phyloP scores from a whole-genome alignment of 1,140 invertebrate species.

The Drosophila kurseongensis region DNA sequence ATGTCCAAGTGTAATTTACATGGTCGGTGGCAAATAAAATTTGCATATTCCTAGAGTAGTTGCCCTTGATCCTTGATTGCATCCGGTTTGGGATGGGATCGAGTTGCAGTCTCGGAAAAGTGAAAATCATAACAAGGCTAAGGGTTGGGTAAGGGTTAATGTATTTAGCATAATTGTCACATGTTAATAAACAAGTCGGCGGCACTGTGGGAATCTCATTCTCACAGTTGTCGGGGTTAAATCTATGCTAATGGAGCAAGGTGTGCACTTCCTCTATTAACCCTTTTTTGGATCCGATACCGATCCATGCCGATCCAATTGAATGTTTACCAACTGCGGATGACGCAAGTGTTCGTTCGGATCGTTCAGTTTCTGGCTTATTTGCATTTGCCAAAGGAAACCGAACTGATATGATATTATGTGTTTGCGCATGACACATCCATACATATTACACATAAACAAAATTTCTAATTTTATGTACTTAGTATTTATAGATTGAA shows the following conservation, averaged over 20 bases:
- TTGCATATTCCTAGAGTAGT: slow-evolving; percentile 59
- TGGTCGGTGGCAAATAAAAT: slow-evolving; percentile 45
- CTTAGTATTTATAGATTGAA: no score
- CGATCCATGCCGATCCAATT: slow-evolving; percentile 20
- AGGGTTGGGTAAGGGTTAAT: slow-evolving; percentile 38
- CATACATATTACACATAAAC: neutral
- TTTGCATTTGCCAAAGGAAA: slow-evolving; percentile 66
- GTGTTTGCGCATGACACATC: slow-evolving; percentile 52
- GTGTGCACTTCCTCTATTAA: slow-evolving; percentile 71
- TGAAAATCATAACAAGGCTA: slow-evolving; percentile 36
- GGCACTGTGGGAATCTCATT: slow-evolving; percentile 52
- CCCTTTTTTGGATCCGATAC: slow-evolving; percentile 36
- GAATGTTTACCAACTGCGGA: slow-evolving; percentile 53
- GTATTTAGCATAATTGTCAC: slow-evolving; percentile 73
- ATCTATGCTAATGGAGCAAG: slow-evolving; percentile 76
- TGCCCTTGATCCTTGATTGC: slow-evolving; percentile 49
- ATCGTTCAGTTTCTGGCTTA: slow-evolving; percentile 37
- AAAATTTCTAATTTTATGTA: neutral
- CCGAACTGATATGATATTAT: slow-evolving; percentile 54
- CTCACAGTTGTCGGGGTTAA: slow-evolving; percentile 46
- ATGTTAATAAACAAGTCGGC: slow-evolving; percentile 72
- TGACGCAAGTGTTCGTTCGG: slow-evolving; percentile 67
- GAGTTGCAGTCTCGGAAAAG: slow-evolving; percentile 30
- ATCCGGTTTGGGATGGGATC: slow-evolving; percentile 57
- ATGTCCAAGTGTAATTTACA: slow-evolving; percentile 67